Evolutionary conservation across 2,797 vertebrate species (phyloP), one percentile per base, ranked within the genome.

Genomic region (Acestrorhynchus altus): DNA sequence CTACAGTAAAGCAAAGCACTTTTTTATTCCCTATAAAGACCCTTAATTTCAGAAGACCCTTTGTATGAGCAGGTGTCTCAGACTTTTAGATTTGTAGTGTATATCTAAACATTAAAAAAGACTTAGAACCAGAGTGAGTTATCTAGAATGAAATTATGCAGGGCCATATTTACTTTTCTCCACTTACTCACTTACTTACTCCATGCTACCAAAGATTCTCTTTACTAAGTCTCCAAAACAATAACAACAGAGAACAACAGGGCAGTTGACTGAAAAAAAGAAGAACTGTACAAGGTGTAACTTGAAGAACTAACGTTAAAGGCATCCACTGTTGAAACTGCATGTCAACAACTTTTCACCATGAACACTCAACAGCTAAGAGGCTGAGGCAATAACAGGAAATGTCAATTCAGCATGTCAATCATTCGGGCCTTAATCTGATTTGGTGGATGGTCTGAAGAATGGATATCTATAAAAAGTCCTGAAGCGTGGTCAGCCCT

Each of bases 291-390:
- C 51, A 66, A 59, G 35, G 47, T 54, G 46, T 1, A 46, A 20
- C 44, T 24, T 12, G 47, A 68, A 31, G 57, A 24, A 20, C 24
- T 20, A 20, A 35, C 10, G 42, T 72, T 59, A 57, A 72, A n/a
- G 64, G 49, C 47, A 20, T 63, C 10, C 65, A 56, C 63, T 63
- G 65, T n/a, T 74, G 78, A 79, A 65, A 74, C 74, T 46, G 9
- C 7, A 22, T 79, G 78, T 79, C 78, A 74, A 79, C 78, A 79
- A 70, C 71, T 79, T 72, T 63, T 8, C 78, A 74, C 72, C 65
- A 72, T 63, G 65, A 15, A 79, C 46, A 63, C 35, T 57, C 40
- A 40, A 72, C 60, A 78, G 69, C 1, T 4, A 65, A 56, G 61
- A 28, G 57, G 57, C 47, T 26, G 51, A 70, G 31, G 31, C 28